Evolutionary conservation across 2,888 invertebrate species (phyloP).

Genomic region (Laothoe populi): DNA sequence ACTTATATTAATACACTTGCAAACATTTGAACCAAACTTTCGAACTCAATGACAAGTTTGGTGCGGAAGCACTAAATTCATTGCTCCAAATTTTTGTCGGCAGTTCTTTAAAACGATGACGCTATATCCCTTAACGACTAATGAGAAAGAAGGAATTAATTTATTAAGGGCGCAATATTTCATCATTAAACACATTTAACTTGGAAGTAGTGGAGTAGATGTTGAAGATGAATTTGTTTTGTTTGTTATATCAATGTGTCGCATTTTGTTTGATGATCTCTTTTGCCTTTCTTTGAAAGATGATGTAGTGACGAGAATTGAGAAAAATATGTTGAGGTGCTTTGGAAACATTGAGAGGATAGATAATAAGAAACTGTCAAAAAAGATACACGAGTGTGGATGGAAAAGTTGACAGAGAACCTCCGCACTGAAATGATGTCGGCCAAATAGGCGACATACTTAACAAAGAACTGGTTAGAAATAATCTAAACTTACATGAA

Average conservation of each 20-base stretch:
- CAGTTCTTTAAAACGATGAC: slow-evolving; percentile 53
- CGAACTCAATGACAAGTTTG: neutral
- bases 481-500: no score
- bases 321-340: no score
- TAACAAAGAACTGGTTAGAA: no score
- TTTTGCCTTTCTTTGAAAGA: neutral
- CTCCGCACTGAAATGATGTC: no score
- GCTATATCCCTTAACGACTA: slow-evolving; percentile 46
- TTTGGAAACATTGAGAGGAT: no score
- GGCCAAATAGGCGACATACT: no score
- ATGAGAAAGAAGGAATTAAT: slow-evolving; percentile 53
- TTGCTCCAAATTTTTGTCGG: slow-evolving; percentile 57
- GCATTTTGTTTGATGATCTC: neutral
- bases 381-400: no score
- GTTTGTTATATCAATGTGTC: neutral
- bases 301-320: no score
- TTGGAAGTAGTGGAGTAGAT: slow-evolving; percentile 18
- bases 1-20: neutral
- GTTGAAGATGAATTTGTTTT: neutral
- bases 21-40: slow-evolving; percentile 18
- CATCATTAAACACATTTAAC: slow-evolving; percentile 51
- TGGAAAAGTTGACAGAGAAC: no score
- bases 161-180: slow-evolving; percentile 61
- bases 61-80: slow-evolving; percentile 35
- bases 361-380: no score